A percentile compares a stretch with the other conserved stretches of the same genome.
Conservation (phyloP, 2,888 invertebrate genomes). For the Candidula unifasciata region DNA sequence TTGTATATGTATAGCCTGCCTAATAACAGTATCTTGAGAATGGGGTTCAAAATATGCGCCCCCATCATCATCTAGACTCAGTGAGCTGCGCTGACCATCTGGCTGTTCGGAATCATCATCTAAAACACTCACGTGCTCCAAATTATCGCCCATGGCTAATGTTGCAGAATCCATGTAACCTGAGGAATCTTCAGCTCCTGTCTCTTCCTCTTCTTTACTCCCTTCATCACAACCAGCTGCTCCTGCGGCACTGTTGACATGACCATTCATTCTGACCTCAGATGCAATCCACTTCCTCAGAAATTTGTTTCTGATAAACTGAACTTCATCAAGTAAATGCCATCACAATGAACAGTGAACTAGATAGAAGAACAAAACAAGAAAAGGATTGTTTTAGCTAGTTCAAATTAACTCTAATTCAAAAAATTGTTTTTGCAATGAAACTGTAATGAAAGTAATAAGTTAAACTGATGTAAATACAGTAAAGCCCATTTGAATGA, state of each 20-base stretch:
- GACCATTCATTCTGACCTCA: not conserved
- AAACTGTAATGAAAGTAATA: not conserved
- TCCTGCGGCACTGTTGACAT: not conserved
- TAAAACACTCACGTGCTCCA: slow-evolving; percentile 6
- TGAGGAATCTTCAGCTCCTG: not conserved
- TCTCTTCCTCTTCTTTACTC: not conserved
- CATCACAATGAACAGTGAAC: not conserved
- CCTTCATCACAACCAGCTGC: slow-evolving; percentile 12
- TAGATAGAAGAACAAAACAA: not conserved
- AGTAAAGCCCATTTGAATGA: not conserved
- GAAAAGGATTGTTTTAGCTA: not conserved
- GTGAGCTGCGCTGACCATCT: slow-evolving; percentile 46
- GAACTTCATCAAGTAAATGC: not conserved
- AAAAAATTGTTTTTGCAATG: not conserved
- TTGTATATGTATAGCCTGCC: slow-evolving; percentile 15
- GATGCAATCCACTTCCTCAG: not conserved
- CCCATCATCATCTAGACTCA: slow-evolving; percentile 51
- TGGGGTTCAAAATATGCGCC: slow-evolving; percentile 49
- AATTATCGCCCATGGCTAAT: not conserved
- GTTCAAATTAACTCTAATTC: not conserved
- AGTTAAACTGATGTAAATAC: not conserved
- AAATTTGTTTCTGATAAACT: not conserved
- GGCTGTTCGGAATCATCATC: slow-evolving; percentile 44
- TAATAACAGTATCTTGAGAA: slow-evolving; percentile 45
- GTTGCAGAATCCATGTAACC: not conserved